Base-by-base conservation (phyloP, 2,797 vertebrate genomes). In the Synanceia verrucosa region DNA sequence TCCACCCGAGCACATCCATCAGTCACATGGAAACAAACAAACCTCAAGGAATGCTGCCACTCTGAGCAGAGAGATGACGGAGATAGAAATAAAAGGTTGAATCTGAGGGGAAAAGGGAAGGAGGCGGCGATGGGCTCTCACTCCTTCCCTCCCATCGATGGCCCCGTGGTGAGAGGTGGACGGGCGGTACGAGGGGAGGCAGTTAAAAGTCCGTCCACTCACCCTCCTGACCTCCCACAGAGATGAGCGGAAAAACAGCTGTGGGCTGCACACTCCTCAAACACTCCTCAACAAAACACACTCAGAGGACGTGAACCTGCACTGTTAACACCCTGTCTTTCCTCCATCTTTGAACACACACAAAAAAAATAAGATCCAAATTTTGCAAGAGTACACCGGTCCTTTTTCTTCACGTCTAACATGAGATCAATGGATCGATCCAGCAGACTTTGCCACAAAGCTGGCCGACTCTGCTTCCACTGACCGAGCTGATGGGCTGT, bases 191-290 rank as follows among this genome's bases (percentile, higher is more conserved):
- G 70, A 82, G 47, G 12, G 62, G 52, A 37, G 71, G 82, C 19
- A 57, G 82, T 91, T 90, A 89, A 84, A 88, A 87, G 87, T 79
- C 78, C 73, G 81, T 85, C 78, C 72, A 70, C 76, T 88, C 85
- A 80, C 86, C 82, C 76, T 44, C 57, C 59, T 78, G 63, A 88
- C 86, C 89, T 85, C 79, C 66, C 75, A 59, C 64, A 24, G 75
- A 64, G 77, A 85, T 79, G 69, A 92, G 82, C 29, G 60, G 86
- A 86, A 92, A 92, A 92, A 76, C 92, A 91, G 86, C 88, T 89
- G 84, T 81, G 78, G 79, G 79, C 79, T 48, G 60, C 78, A 66
- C 84, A 85, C 86, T 81, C 77, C 62, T 24, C 23, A 77, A 74
- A 59, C 76, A 51, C 67, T 65, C 50, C 39, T 41, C 71, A 18